phyloP scores from a whole-genome alignment of 2,888 invertebrate genomes.

The Apamea sordens region DNA sequence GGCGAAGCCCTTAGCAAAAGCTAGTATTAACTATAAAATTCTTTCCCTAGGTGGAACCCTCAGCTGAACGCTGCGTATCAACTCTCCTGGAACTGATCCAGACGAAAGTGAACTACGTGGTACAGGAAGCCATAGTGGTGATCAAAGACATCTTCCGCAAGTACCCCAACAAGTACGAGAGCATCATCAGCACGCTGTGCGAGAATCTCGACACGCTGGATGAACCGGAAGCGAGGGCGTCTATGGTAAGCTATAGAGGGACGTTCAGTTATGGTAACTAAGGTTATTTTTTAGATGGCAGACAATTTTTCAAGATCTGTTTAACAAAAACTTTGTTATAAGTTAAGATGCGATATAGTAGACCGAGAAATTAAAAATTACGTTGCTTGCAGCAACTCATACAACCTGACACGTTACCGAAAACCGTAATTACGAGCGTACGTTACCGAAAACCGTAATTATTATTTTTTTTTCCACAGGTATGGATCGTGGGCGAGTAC shows the following conservation, averaged over 20 bases:
- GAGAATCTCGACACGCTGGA: conserved; percentile 99
- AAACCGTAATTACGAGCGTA: not conserved
- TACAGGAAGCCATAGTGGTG: conserved; percentile 99
- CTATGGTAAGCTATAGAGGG: conserved; percentile 93
- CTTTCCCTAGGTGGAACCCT: conserved; percentile 93
- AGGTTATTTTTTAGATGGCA: not conserved
- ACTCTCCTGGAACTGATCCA: conserved; percentile 99
- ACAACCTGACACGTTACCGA: too few species aligned
- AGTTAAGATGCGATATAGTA: not conserved
- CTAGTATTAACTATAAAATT: not conserved
- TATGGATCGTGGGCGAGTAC: conserved; percentile 98
- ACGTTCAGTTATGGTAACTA: not conserved
- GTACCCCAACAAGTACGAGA: conserved; percentile 99
- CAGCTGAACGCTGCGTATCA: conserved; percentile 99
- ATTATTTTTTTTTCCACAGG: conserved; percentile 70
- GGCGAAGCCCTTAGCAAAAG: not conserved
- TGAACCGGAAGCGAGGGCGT: conserved; percentile 99
- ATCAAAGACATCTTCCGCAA: conserved; percentile 99
- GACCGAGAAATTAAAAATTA: too few species aligned
- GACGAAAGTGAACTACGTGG: conserved; percentile 99
- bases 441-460: not conserved
- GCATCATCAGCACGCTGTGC: conserved; percentile 99
- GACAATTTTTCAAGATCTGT: not conserved
- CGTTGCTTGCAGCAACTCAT: too few species aligned
- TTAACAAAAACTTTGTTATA: not conserved